Conservation (phyloP, 2,888 invertebrate genomes). For the Archips crataeganus region DNA sequence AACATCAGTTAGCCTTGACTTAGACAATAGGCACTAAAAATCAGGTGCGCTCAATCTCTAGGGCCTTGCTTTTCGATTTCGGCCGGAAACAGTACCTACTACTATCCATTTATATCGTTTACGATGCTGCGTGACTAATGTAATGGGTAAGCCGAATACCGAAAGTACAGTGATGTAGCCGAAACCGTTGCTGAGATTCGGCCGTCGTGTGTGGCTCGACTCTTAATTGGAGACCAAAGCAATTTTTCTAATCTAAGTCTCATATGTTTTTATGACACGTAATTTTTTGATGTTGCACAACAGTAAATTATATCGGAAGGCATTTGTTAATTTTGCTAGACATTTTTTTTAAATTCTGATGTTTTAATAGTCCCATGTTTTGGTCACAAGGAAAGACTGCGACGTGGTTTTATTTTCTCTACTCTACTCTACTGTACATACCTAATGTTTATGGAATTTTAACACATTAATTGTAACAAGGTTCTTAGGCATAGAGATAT, state of each 20-base stretch:
- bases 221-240: slow-evolving; percentile 20
- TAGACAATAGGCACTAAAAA: too few species aligned
- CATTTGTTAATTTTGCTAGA: not conserved
- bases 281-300: slow-evolving; percentile 8
- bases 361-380: not conserved
- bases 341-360: not conserved
- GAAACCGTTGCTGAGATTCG: slow-evolving; percentile 30
- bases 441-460: too few species aligned
- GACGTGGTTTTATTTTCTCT: too few species aligned
- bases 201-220: slow-evolving; percentile 29
- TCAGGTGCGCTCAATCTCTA: not conserved
- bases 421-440: too few species aligned
- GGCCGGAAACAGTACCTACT: not conserved
- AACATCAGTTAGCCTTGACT: not conserved
- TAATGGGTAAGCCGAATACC: slow-evolving; percentile 54
- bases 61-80: slow-evolving; percentile 8
- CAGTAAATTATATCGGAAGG: not conserved
- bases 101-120: slow-evolving; percentile 2
- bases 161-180: slow-evolving; percentile 55
- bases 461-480: too few species aligned
- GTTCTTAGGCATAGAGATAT: too few species aligned
- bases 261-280: slow-evolving; percentile 7
- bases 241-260: slow-evolving; percentile 21
- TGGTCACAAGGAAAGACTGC: too few species aligned
- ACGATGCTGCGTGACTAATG: slow-evolving; percentile 55